Percentiles rank a stretch among this genome's conserved stretches.
These are phyloP conservation scores for Brachionus rubens DNA, from an alignment of 1,140 invertebrate species.

Conservation along the genomic window DNA sequence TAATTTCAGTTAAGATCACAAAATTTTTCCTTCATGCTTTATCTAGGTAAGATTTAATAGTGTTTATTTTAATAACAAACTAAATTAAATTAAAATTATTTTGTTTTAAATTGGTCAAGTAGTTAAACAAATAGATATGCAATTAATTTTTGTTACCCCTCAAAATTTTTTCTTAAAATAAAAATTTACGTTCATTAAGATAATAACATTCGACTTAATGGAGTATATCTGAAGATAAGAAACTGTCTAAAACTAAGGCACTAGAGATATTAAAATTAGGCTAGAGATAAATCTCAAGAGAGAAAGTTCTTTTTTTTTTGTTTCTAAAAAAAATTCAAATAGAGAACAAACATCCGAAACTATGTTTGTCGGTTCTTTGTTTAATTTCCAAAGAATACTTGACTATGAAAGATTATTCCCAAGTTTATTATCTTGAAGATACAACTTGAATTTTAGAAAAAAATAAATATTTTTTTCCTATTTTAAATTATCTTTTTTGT, in stretches of 20 bases:
- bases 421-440: neutral
- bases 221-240: neutral
- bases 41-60: too few relatives aligned
- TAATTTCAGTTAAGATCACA: too few relatives aligned
- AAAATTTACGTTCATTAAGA: neutral
- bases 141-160: too few relatives aligned
- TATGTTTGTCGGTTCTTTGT: neutral
- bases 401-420: neutral
- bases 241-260: neutral
- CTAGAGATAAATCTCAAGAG: slow-evolving; percentile 10
- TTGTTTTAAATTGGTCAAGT: too few relatives aligned
- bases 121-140: too few relatives aligned
- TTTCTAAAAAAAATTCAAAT: slow-evolving; percentile 23
- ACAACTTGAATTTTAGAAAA: too few relatives aligned
- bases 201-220: neutral
- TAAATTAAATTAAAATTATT: too few relatives aligned
- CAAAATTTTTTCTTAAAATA: neutral
- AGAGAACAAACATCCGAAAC: slow-evolving; percentile 11
- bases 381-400: slow-evolving; percentile 1
- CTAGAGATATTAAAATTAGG: neutral
- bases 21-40: too few relatives aligned
- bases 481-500: too few relatives aligned
- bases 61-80: too few relatives aligned
- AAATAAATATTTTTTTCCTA: too few relatives aligned
- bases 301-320: too few relatives aligned